Evolutionary conservation across 2,888 invertebrate genomes (phyloP), one percentile per base, ranked within the genome.

Genomic region (Ernsta delagoae): DNA sequence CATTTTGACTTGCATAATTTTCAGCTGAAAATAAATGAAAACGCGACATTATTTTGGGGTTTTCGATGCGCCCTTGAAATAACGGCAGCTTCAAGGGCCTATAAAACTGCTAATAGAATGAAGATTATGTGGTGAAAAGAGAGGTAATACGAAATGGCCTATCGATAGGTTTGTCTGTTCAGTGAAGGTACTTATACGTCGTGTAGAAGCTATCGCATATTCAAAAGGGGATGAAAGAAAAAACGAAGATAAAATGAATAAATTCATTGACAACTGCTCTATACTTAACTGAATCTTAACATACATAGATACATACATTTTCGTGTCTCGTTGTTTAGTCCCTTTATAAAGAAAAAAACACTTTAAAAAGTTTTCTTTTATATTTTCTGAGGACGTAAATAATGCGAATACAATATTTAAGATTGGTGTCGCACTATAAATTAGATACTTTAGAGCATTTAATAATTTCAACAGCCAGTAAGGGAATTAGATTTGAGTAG

Each of bases 31-130:
- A 82, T 80, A 80, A 83, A 80, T 71, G 78, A 76, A 77, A 78
- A 65, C 59, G 59, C 66, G 66, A 67, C 70, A 63, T 34, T 39
- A 50, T 53, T 71, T 64, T 50, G 62, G 34, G 67, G 77, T 74
- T 78, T 78, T 79, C 74, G 53, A 9, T 5, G 77, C 75, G 75
- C 75, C 75, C 76, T 78, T 24, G 24, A 81, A 82, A 83, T 84
- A 85, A 84, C 82, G 80, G 75, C 75, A 75, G 73, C 24, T 78
- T 79, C 78, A 78, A 81, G 76, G 80, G 79, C 81, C 83, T 83
- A 87, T 87, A 86, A 86, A 87, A 88, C 87, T 87, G 87, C 80
- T 85, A 88, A 88, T 87, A 75, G 77, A 76, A 83, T 53, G 77
- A 79, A 84, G 83, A 83, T 83, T 84, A 79, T 80, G 77, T 36